These are phyloP conservation scores for Drosophila trichaetosa DNA, from an alignment of 2,888 invertebrate genomes.

Conservation along the genomic window DNA sequence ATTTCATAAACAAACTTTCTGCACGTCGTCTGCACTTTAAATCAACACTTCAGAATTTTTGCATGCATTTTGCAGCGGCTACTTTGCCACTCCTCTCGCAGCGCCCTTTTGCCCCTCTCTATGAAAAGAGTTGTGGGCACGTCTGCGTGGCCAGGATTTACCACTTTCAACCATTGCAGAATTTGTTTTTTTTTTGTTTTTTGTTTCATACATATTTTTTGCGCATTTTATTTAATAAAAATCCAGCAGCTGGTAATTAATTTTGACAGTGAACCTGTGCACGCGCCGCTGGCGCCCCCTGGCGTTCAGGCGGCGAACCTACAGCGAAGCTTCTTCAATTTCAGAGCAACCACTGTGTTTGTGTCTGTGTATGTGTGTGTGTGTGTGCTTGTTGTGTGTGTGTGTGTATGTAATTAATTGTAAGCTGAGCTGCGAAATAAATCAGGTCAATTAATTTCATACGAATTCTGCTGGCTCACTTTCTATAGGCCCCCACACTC, in stretches of 20 bases:
- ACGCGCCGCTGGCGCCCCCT: conserved; percentile 54
- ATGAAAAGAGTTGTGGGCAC: conserved; percentile 50
- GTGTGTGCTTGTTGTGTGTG: conserved; percentile 1
- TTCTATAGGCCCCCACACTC: neutral
- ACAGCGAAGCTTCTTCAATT: conserved; percentile 58
- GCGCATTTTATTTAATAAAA: conserved; percentile 77
- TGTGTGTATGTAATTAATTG: conserved; percentile 82
- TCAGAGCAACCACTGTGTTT: conserved; percentile 35
- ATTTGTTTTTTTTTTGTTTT: conserved; percentile 13
- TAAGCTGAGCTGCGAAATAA: conserved; percentile 78
- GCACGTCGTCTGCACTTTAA: conserved; percentile 62
- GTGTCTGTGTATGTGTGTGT: neutral
- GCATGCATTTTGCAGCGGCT: conserved; percentile 54
- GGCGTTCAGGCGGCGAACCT: conserved; percentile 17
- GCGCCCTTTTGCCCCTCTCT: neutral
- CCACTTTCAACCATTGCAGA: conserved; percentile 37
- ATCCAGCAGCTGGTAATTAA: conserved; percentile 74
- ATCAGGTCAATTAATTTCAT: conserved; percentile 84
- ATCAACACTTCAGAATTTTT: conserved; percentile 70
- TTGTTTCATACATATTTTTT: conserved; percentile 37
- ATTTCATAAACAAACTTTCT: conserved; percentile 64
- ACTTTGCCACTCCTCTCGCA: neutral
- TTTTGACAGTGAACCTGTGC: conserved; percentile 80
- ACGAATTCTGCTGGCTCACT: conserved; percentile 34
- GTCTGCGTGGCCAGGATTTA: conserved; percentile 40